Evolutionary conservation across 2,888 invertebrate species (phyloP), one percentile per base, ranked within the genome.

Genomic region (Heteromyza rotundicornis): DNA sequence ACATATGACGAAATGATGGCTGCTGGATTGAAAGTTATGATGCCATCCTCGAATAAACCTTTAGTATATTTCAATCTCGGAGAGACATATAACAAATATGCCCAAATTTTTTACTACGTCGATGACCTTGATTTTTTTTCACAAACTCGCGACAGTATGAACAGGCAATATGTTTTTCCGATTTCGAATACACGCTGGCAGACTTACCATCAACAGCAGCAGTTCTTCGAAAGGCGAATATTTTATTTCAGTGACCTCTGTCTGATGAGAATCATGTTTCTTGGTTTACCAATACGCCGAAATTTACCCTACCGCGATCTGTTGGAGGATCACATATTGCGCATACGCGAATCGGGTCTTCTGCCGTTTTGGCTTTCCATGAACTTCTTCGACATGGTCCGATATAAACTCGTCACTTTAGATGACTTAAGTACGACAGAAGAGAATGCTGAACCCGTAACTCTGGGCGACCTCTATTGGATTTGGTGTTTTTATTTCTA

Each of bases 161-260:
- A 73, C 51, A 17, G 20, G 19, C 61, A 60, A 23, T 75, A 55
- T 36, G 32, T 65, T 1, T 75, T 65, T 40, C 68, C 72, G 0
- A 67, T 68, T 1, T 53, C 65, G 1, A 22, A 19, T 0, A 0
- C 57, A 1, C 70, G 66, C 7, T 75, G 74, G 72, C 12, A 2
- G 0, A 59, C 67, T 16, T 70, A 65, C 27, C 12, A 20, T 0
- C 70, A 75, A 53, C 75, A 74, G 50, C 74, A 75, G 35, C 40
- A 60, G n/a, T 1, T 57, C 1, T 75, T 73, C 2, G 0, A 59
- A 1, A 22, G 49, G 1, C 67, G 67, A 0, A 5, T 63, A 1
- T 75, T 70, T 50, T 75, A 66, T 24, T 73, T 59, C 19, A 59
- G 66, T 2, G 67, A 68, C 7, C 2, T 70, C 2, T 71, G 71